phyloP scores from a whole-genome alignment of 2,888 invertebrate genomes.

The Sphaeridia pumilis region DNA sequence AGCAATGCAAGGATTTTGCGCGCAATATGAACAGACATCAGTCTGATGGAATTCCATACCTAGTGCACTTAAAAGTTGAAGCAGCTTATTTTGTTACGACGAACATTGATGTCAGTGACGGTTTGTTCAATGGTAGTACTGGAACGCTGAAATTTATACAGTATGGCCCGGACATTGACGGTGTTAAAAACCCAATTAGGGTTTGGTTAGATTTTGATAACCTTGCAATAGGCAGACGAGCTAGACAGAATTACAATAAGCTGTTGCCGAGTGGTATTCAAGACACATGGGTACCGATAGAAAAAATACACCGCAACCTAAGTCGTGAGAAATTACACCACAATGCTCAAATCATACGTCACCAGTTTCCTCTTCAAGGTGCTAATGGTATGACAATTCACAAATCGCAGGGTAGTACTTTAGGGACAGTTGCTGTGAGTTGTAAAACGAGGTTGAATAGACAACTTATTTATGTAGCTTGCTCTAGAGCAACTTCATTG shows the following conservation, averaged over 20 bases:
- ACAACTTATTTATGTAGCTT: not conserved
- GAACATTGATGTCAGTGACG: slow-evolving; percentile 24
- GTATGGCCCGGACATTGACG: not conserved
- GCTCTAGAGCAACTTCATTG: not conserved
- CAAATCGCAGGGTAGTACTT: not conserved
- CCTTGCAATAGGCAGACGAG: not conserved
- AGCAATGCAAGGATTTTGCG: no score
- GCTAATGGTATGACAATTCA: not conserved
- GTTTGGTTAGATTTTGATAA: slow-evolving; percentile 18
- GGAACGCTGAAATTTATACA: slow-evolving; percentile 14
- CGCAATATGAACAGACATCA: no score
- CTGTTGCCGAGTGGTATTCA: no score
- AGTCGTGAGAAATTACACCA: no score
- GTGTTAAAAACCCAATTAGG: not conserved
- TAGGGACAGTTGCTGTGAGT: not conserved
- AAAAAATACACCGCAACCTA: not conserved
- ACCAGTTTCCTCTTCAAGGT: not conserved
- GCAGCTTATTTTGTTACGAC: slow-evolving; percentile 12
- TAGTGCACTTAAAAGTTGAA: slow-evolving; percentile 6
- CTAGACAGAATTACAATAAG: no score
- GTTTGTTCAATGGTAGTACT: slow-evolving; percentile 24
- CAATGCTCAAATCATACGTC: not conserved
- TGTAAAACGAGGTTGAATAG: not conserved
- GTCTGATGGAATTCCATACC: slow-evolving; percentile 7
- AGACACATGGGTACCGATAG: not conserved